Evolutionary conservation across 1,140 invertebrate species (phyloP), one percentile per base, ranked within the genome.

Genomic region (Probaryconus sp.): DNA sequence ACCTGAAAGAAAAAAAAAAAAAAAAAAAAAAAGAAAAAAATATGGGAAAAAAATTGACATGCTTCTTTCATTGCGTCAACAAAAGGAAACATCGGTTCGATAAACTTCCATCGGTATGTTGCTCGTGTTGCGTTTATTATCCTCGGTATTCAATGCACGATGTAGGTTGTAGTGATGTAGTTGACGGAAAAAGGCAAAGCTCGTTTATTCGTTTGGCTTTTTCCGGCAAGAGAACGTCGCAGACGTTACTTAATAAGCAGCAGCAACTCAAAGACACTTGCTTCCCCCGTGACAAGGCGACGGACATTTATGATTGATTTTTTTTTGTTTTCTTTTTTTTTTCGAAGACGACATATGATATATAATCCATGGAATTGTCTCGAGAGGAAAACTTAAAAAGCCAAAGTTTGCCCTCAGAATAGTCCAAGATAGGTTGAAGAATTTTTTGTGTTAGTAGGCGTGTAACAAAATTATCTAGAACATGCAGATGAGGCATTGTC

Each of bases 401-500:
- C 47, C 2, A 35, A 20, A 40, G 45, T 42, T 28, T 37, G 6
- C 9, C 14, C 14, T 18, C 9, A n/a, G 16, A 40, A n/a, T n/a
- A 61, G 20, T 48, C 42, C 0, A 40, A 37, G 30, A 35, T 53
- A 56, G 40, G 42, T 37, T 40, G 20, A 35, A 37, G 50, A 55
- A 42, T 53, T 1, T 20, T 42, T 67, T 43, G 47, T 21, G 42
- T 16, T 38, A 67, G n/a, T 67, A 63, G 61, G 48, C 63, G 63
- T 31, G 55, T 50, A 55, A 18, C 56, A 70, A 61, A 50, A 42
- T 47, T 72, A 47, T 68, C 64, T 63, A 45, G 47, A 47, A 68
- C 71, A 75, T 75, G 72, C 72, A 75, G 10, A 51, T 69, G n/a
- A 55, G 51, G 18, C 24, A 20, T 67, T 61, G 24, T n/a, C 14